Base-by-base conservation (phyloP, 1,140 invertebrate genomes). In the Apis laboriosa region DNA sequence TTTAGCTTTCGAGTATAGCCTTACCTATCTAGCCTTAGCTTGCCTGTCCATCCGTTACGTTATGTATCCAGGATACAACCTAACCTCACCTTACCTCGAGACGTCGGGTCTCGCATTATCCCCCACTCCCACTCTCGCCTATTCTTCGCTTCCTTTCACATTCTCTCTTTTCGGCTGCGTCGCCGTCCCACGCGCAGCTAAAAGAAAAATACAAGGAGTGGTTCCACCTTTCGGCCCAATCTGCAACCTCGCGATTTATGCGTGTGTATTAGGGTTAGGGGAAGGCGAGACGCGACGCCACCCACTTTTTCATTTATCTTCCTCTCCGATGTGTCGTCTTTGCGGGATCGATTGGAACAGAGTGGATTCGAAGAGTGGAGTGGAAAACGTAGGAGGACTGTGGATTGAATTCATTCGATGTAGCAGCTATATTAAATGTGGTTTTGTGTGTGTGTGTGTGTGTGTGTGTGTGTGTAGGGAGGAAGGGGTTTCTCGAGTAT, bases 1-100 rank as follows among this genome's bases (percentile, higher is more conserved):
- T 91, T 91, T 90, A 91, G 89, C 90, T 90, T 89, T 84, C 82
- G 84, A 87, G 90, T 90, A 90, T 89, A 90, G 90, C 85, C 85
- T 90, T 90, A 88, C 89, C 87, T 83, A 90, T 90, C 86, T 77
- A 85, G 81, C 87, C 86, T 87, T 87, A 90, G 90, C 82, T 87
- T 86, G 86, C 86, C 89, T 89, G 90, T 91, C 89, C 90, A 89
- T 90, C 90, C 89, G 87, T 88, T 90, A 84, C 85, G 87, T 89
- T 91, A 89, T 90, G 86, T 89, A 91, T 89, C 83, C 84, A 87
- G 67, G 86, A 87, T 90, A 86, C 84, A 83, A 77, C 80, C 81
- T 86, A 84, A 79, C 80, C 83, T 73, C 63, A 49, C 56, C 19
- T 66, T 12, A 34, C 24, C 17, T 24, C 28, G 19, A 43, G 34